Conservation (phyloP, 1,140 invertebrate species). For the Elymnias hypermnestra region DNA sequence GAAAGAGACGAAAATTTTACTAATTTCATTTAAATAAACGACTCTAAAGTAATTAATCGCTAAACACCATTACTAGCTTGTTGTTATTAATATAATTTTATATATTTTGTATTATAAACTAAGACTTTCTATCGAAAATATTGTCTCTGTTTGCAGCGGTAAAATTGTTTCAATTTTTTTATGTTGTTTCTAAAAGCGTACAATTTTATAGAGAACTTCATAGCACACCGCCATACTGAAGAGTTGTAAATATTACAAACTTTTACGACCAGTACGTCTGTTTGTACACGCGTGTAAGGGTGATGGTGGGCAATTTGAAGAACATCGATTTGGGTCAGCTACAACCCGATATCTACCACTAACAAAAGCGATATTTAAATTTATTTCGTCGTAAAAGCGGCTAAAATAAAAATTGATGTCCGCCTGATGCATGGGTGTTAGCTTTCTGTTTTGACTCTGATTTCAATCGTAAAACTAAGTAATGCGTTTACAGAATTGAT, state of each 20-base stretch:
- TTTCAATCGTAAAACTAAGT: neutral
- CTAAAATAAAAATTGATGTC: conserved; percentile 16
- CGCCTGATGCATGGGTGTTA: conserved; percentile 1
- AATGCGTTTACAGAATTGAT: neutral
- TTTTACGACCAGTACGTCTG: conserved; percentile 14
- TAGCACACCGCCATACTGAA: too few relatives aligned
- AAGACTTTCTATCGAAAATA: too few relatives aligned
- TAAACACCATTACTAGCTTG: too few relatives aligned
- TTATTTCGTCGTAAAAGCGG: conserved; percentile 20
- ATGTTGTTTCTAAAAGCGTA: too few relatives aligned
- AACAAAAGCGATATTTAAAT: conserved; percentile 15
- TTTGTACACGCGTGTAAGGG: conserved; percentile 8
- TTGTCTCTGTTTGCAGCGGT: too few relatives aligned
- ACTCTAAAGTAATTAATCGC: too few relatives aligned
- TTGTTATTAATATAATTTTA: too few relatives aligned
- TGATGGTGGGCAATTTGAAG: conserved; percentile 11
- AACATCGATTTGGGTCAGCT: conserved; percentile 13
- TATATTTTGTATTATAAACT: too few relatives aligned
- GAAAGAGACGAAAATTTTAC: too few relatives aligned
- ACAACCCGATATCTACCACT: conserved; percentile 15
- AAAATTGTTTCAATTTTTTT: too few relatives aligned
- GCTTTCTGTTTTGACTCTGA: conserved; percentile 2
- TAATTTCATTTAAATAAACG: too few relatives aligned
- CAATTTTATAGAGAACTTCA: neutral
- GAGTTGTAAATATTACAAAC: conserved; percentile 13